Evolutionary conservation across 2,888 invertebrate genomes (phyloP), one percentile per base, ranked within the genome.

Genomic region (Xylophagus ater): DNA sequence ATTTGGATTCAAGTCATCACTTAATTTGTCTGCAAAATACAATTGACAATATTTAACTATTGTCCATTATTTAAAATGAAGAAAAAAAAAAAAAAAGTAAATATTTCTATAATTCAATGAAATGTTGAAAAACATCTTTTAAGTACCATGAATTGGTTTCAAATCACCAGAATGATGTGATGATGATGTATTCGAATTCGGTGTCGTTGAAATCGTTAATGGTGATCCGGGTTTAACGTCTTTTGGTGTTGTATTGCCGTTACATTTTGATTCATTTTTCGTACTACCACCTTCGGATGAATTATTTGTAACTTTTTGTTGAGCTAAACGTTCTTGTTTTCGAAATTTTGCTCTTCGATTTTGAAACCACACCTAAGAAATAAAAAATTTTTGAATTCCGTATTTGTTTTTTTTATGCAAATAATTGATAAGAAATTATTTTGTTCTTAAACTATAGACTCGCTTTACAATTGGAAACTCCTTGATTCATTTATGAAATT

Each of bases 341-440:
- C 55, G 57, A 40, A 68, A 62, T 46, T 56, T 61, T 17, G 56
- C 58, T 20, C 53, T 46, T 24, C 60, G 49, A 45, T 60, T 60
- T 45, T 60, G 60, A 46, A 60, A 60, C 60, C 60, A 60, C 24
- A 62, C 56, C 60, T 60, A 35, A 17, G 46, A 50, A 18, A 24
- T 10, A 21, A 21, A 7, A 5, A n/a, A n/a, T n/a, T n/a, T n/a
- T n/a, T n/a, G n/a, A n/a, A n/a, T n/a, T n/a, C n/a, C n/a, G n/a
- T n/a, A n/a, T n/a, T n/a, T n/a, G n/a, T n/a, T n/a, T n/a, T n/a
- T n/a, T n/a, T n/a, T n/a, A n/a, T n/a, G n/a, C n/a, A n/a, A n/a
- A n/a, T n/a, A n/a, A n/a, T n/a, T n/a, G n/a, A n/a, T n/a, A n/a
- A n/a, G n/a, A n/a, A n/a, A n/a, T n/a, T n/a, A n/a, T n/a, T n/a